These are phyloP conservation scores for Cataglyphis livida DNA, from an alignment of 2,888 invertebrate genomes.

Conservation along the genomic window DNA sequence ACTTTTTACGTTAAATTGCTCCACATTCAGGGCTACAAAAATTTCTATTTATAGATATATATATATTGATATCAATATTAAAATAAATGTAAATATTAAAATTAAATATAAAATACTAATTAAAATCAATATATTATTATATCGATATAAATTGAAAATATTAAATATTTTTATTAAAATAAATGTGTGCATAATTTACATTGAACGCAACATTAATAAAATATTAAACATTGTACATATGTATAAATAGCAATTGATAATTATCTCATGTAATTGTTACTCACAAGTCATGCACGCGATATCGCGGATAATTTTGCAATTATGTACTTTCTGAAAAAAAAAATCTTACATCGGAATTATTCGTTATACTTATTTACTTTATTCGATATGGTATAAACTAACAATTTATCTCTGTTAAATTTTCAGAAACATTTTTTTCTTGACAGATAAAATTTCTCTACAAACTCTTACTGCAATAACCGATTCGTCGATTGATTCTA, in stretches of 20 bases:
- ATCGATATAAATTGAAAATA: neutral
- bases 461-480: neutral
- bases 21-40: neutral
- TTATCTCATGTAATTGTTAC: slow-evolving; percentile 8
- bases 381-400: neutral
- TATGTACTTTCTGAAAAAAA: neutral
- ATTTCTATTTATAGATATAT: neutral
- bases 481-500: neutral
- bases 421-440: neutral
- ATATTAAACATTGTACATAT: neutral
- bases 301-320: neutral
- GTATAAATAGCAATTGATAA: neutral
- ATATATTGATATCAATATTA: neutral
- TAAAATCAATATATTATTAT: neutral
- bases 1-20: slow-evolving; percentile 12
- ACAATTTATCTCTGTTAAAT: slow-evolving; percentile 7
- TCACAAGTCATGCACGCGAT: neutral
- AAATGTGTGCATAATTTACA: neutral
- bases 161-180: neutral
- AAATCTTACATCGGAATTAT: neutral
- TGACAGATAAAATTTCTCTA: slow-evolving; percentile 15
- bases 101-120: neutral
- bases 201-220: neutral
- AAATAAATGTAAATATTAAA: neutral
- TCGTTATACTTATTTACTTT: neutral